Base-by-base conservation (phyloP, 2,797 vertebrate species). In the Chrosomus eos region DNA sequence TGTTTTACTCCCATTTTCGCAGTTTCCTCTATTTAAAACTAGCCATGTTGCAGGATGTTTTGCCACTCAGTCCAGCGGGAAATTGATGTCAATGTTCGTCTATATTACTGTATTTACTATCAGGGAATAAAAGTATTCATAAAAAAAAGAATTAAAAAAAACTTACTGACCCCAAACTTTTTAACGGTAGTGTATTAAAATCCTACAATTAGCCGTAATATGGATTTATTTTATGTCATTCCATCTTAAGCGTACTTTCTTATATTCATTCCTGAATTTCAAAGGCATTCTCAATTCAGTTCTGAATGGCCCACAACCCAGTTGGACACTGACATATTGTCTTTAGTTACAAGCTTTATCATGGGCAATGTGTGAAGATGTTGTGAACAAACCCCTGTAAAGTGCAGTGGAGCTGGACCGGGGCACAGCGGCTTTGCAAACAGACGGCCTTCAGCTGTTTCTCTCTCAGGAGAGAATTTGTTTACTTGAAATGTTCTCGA, bases 391-490 rank as follows among this genome's bases (percentile, higher is more conserved):
- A 83, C 31, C n/a, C 36, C 13, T 78, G 38, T 70, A 40, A 40
- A 64, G 58, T 83, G 73, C 64, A 14, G 48, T 28, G 55, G 74
- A 55, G 36, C 45, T 7, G 64, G 82, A 78, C 62, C 62, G 14
- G 48, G 48, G 36, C 73, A 31, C n/a, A 3, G 0, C 48, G 9
- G 45, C 58, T 26, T 38, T 58, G 82, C 31, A 43, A 67, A 83
- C 62, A 74, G 51, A 60, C 33, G 36, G 62, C 74, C 82, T 68
- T 78, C 51, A 70, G 82, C 64, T 72, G 55, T 85, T 72, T 80
- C 67, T 72, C 83, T 85, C 83, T 85, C 76, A 40, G 53, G 83
- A 85, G 83, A 80, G 40, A 73, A 21, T 85, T 53, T 85, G 83
- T 85, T 80, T 85, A 79, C 76, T 85, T 84, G 82, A 83, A 76